A percentile compares a stretch with the other conserved stretches of the same genome.
These are phyloP conservation scores for Drosophila erecta DNA, from an alignment of 1,140 invertebrate species.

Conservation along the genomic window DNA sequence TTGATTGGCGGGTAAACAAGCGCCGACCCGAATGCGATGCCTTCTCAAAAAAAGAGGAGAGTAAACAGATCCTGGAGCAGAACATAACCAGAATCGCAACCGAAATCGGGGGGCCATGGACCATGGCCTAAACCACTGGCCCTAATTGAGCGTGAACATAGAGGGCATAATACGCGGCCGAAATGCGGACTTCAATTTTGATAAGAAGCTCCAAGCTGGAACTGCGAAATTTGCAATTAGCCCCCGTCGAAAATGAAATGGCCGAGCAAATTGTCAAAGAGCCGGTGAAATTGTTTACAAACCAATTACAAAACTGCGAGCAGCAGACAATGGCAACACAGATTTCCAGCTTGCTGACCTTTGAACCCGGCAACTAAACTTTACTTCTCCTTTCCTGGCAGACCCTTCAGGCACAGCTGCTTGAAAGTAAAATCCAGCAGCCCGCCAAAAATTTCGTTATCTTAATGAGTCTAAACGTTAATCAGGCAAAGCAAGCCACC, in stretches of 20 bases:
- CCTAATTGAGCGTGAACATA: slow-evolving; percentile 68
- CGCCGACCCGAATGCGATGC: slow-evolving; percentile 33
- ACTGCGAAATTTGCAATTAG: slow-evolving; percentile 60
- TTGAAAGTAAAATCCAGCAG: slow-evolving; percentile 66
- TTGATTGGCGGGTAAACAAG: slow-evolving; percentile 61
- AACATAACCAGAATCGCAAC: slow-evolving; percentile 22
- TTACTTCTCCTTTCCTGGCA: background rate
- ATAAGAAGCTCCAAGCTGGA: slow-evolving; percentile 46
- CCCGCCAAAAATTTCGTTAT: slow-evolving; percentile 79
- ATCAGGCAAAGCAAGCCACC: slow-evolving; percentile 54
- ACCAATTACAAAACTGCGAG: slow-evolving; percentile 64
- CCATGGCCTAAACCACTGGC: slow-evolving; percentile 32
- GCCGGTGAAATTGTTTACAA: slow-evolving; percentile 75
- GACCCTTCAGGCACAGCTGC: slow-evolving; percentile 51
- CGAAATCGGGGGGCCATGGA: slow-evolving; percentile 13
- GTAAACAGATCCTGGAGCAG: slow-evolving; percentile 22
- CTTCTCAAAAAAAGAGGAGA: slow-evolving; percentile 1
- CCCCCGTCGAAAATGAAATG: slow-evolving; percentile 48
- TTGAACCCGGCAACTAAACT: slow-evolving; percentile 39
- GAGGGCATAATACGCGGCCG: slow-evolving; percentile 41
- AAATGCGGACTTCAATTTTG: slow-evolving; percentile 46
- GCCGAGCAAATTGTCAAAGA: slow-evolving; percentile 69
- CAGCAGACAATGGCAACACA: slow-evolving; percentile 68
- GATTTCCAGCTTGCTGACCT: slow-evolving; percentile 68
- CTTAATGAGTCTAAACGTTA: slow-evolving; percentile 83